Percentiles rank a stretch among this genome's conserved stretches.
Conservation (phyloP, 2,888 invertebrate species). For the Lathronympha strigana region DNA sequence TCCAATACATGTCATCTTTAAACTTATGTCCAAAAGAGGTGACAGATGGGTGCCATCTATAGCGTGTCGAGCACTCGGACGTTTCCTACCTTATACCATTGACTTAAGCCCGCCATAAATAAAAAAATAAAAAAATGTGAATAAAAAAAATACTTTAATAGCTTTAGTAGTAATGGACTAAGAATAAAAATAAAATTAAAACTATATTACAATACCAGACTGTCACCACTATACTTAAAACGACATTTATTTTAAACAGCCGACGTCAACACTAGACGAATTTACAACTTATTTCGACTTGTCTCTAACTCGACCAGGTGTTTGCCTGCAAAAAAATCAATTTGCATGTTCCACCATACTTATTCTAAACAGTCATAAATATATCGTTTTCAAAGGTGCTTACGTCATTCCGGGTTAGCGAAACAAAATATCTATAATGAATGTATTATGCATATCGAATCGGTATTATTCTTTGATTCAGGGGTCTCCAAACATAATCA, state of each 20-base stretch:
- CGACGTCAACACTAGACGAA: conserved; percentile 25
- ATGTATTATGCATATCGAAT: conserved; percentile 73
- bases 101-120: too few species aligned
- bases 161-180: too few species aligned
- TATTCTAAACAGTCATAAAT: background rate
- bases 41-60: too few species aligned
- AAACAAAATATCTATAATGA: conserved; percentile 61
- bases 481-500: too few species aligned
- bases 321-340: conserved; percentile 66
- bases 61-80: too few species aligned
- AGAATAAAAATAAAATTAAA: background rate
- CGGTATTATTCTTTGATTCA: conserved; percentile 70
- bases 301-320: conserved; percentile 55
- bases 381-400: background rate
- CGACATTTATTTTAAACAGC: conserved; percentile 24
- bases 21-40: too few species aligned
- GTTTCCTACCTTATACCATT: too few species aligned
- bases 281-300: conserved; percentile 41
- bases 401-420: background rate
- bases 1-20: too few species aligned
- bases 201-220: background rate
- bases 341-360: conserved; percentile 59
- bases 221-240: conserved; percentile 16
- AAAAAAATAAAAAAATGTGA: too few species aligned
- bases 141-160: background rate